Evolutionary conservation across 2,797 vertebrate genomes (phyloP).

Genomic region (Pangasius macronema): DNA sequence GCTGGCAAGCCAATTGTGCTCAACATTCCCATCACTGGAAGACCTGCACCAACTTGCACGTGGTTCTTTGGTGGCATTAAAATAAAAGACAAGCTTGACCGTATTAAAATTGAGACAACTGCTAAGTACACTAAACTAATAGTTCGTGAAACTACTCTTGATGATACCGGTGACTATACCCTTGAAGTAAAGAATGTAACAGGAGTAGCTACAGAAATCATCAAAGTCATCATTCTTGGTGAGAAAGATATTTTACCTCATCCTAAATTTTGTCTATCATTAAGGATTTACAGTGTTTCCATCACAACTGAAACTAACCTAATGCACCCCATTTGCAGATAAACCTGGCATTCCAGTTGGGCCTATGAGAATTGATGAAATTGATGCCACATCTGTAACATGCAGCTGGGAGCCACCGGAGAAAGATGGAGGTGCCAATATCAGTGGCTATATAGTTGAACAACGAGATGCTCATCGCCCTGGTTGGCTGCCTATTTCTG

Average conservation of each 20-base stretch:
- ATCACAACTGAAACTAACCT: background rate
- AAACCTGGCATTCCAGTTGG: constrained; percentile 92
- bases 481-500: constrained; percentile 92
- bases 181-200: constrained; percentile 90
- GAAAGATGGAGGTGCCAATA: constrained; percentile 92
- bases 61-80: constrained; percentile 90
- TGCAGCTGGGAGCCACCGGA: constrained; percentile 92
- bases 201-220: constrained; percentile 84
- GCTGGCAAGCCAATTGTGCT: constrained; percentile 90
- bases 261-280: background rate
- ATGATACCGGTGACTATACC: constrained; percentile 90
- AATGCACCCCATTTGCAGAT: constrained; percentile 73
- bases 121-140: constrained; percentile 83
- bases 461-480: constrained; percentile 94
- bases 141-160: constrained; percentile 93
- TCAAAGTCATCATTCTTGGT: constrained; percentile 98
- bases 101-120: constrained; percentile 88
- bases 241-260: constrained; percentile 62
- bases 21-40: constrained; percentile 86
- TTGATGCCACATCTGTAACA: constrained; percentile 86
- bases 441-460: constrained; percentile 95
- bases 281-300: constrained; percentile 24
- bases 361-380: constrained; percentile 87
- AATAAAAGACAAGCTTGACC: constrained; percentile 91
- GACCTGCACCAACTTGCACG: constrained; percentile 84